A percentile compares a stretch with the other conserved stretches of the same genome.
Conservation (phyloP, 1,140 invertebrate genomes). For the Caenorhabditis remanei region DNA sequence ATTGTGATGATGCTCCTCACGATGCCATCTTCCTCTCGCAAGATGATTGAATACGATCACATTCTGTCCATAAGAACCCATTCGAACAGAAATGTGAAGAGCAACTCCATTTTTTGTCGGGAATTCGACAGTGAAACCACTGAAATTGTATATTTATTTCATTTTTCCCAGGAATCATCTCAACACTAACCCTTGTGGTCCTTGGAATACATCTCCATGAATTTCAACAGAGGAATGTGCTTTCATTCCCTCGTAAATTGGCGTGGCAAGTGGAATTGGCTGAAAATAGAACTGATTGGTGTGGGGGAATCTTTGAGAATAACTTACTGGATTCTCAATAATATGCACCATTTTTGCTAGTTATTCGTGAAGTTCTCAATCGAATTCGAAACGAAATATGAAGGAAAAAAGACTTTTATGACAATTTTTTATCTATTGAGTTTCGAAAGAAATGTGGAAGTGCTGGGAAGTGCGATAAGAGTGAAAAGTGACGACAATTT, state of each 20-base stretch:
- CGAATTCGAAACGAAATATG: conserved; percentile 1
- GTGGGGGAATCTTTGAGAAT: neutral
- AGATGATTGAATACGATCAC: conserved; percentile 63
- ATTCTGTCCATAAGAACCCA: conserved; percentile 58
- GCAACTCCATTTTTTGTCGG: conserved; percentile 60
- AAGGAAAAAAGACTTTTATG: neutral
- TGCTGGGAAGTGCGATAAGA: conserved; percentile 1
- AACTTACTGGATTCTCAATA: conserved; percentile 44
- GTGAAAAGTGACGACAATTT: conserved; percentile 26
- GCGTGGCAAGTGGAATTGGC: conserved; percentile 36
- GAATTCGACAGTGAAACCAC: conserved; percentile 66
- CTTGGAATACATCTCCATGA: conserved; percentile 45
- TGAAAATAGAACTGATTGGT: neutral
- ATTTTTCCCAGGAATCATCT: neutral
- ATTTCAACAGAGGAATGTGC: conserved; percentile 1
- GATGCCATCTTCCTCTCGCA: conserved; percentile 62
- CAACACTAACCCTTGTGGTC: conserved; percentile 14
- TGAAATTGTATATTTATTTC: conserved; percentile 9
- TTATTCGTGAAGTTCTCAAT: neutral
- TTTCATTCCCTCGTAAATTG: conserved; percentile 44
- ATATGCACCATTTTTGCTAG: conserved; percentile 18
- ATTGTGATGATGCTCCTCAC: conserved; percentile 63
- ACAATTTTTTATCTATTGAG: neutral
- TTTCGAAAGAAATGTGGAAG: conserved; percentile 43
- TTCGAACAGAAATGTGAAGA: conserved; percentile 64